Conservation (phyloP, 1,140 invertebrate species). For the Cydia fagiglandana region DNA sequence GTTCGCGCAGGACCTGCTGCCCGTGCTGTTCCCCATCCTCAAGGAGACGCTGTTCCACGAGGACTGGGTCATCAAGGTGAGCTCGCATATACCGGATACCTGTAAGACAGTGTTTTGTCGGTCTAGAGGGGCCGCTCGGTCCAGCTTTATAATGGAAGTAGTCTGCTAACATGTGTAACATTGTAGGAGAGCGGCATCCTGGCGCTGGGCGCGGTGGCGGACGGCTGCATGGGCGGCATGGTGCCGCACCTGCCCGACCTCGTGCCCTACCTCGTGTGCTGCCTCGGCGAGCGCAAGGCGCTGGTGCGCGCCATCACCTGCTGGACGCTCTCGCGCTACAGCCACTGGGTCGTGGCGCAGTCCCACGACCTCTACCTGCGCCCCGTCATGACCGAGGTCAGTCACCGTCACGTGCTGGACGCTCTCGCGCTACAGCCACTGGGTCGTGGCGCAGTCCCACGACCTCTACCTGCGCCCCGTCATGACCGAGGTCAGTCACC, state of each 20-base stretch:
- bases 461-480: no score
- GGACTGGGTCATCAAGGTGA: constrained; percentile 98
- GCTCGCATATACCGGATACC: no score
- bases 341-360: constrained; percentile 98
- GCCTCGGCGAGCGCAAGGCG: constrained; percentile 96
- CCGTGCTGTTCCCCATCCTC: constrained; percentile 96
- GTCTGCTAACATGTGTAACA: constrained; percentile 83
- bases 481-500: no score
- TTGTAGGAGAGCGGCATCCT: constrained; percentile 93
- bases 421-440: no score
- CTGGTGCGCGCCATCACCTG: constrained; percentile 98
- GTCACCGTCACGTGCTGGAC: no score
- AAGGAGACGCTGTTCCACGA: constrained; percentile 98
- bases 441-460: no score
- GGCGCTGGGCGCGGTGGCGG: constrained; percentile 98
- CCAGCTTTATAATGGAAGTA: no score
- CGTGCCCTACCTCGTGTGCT: constrained; percentile 96
- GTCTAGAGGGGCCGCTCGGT: no score
- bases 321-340: constrained; percentile 98
- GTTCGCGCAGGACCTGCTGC: constrained; percentile 96
- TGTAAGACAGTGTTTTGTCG: no score
- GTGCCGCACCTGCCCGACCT: constrained; percentile 96
- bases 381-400: constrained; percentile 93
- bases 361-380: constrained; percentile 96
- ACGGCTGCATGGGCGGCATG: constrained; percentile 99